Evolutionary conservation across 1,140 invertebrate genomes (phyloP), one percentile per base, ranked within the genome.

Genomic region (Trichonephila inaurata): DNA sequence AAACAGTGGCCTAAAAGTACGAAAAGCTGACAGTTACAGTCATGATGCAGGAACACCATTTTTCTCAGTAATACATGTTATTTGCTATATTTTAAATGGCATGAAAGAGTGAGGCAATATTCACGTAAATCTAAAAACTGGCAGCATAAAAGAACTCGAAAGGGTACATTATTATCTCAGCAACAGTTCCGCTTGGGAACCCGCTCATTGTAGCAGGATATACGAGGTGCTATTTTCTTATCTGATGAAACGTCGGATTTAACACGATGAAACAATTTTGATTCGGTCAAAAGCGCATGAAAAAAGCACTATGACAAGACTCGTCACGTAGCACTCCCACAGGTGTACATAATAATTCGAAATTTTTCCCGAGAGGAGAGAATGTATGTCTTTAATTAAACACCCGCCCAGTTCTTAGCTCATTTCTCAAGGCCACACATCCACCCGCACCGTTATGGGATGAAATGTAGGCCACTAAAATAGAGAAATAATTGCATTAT

Each of bases 241-340:
- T 77, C 72, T 33, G 72, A 77, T 77, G 72, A 18, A 77, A 77
- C 72, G 28, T 77, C 72, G 28, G 33, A 77, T 77, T 77, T 33
- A 18, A 77, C 28, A 40, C 72, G 72, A 77, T 77, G 72, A 33
- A 77, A 77, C 28, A 33, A 77, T 77, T 77, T 77, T 77, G 62
- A 14, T 77, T 33, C 1, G 2, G 72, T 16, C 33, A 69, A 12
- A 77, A 16, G 18, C 24, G 28, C 72, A 77, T 77, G 72, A 40
- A 77, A 51, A 77, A 18, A 33, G 72, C 72, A 14, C 33, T 21
- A 69, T 69, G 66, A 69, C 66, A 69, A 69, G 66, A 69, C 66
- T 69, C 66, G 66, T 69, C 66, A 69, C 66, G 66, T 69, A 69
- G 18, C 72, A 77, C 72, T 77, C 72, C 72, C 28, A 33, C 72